These are phyloP conservation scores for Anoncus sp. DNA, from an alignment of 2,888 invertebrate species.

Conservation along the genomic window DNA sequence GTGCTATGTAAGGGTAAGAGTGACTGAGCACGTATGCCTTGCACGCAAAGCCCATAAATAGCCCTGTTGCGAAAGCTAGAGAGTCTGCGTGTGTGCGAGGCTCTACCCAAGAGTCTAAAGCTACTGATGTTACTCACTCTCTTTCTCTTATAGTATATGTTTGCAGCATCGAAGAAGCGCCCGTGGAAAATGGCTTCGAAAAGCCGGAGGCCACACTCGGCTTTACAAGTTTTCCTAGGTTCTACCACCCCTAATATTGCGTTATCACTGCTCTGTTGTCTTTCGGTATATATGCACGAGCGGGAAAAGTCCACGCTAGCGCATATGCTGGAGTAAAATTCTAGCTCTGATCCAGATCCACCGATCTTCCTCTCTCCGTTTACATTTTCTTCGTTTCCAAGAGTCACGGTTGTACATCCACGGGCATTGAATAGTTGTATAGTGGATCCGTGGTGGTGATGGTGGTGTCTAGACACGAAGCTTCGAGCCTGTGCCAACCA, in stretches of 20 bases:
- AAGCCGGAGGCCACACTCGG: conserved; percentile 63
- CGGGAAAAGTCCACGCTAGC: conserved; percentile 6
- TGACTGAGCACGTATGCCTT: conserved; percentile 74
- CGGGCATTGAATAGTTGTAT: conserved; percentile 15
- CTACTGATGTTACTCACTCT: conserved; percentile 45
- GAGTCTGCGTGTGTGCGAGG: conserved; percentile 55
- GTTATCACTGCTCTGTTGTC: conserved; percentile 74
- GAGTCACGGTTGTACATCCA: conserved; percentile 9
- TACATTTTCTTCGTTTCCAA: conserved; percentile 9
- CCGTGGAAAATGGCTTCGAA: conserved; percentile 73
- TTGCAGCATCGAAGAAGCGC: conserved; percentile 61
- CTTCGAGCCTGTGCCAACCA: conserved; percentile 36
- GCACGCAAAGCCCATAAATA: conserved; percentile 80
- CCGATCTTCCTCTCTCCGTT: conserved; percentile 18
- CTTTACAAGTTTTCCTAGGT: conserved; percentile 72
- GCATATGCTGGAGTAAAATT: not conserved
- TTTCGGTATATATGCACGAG: conserved; percentile 7
- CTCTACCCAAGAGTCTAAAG: conserved; percentile 40
- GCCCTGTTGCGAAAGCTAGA: conserved; percentile 68
- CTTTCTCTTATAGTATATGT: conserved; percentile 36
- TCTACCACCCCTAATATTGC: conserved; percentile 71
- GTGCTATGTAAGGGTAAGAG: conserved; percentile 42
- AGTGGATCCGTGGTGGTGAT: conserved; percentile 10
- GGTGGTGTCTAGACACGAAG: conserved; percentile 36
- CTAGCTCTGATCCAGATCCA: conserved; percentile 33